Evolutionary conservation across 1,140 invertebrate genomes (phyloP).

Genomic region (Octopus sinensis): DNA sequence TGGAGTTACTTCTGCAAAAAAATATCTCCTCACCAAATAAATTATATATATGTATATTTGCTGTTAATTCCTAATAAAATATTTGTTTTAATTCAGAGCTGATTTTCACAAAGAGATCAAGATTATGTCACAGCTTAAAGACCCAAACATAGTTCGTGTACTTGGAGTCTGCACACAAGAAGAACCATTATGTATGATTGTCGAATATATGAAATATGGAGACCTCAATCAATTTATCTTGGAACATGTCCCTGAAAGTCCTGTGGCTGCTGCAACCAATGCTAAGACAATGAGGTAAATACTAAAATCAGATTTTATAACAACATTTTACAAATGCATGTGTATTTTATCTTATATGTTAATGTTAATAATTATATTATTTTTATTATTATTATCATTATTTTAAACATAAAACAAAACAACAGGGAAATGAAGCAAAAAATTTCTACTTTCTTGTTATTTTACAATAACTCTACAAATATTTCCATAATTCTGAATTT

Average conservation of each 20-base stretch:
- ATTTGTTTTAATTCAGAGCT: conserved; percentile 62
- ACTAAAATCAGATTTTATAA: too few relatives aligned
- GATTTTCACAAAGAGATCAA: conserved; percentile 87
- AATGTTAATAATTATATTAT: neutral
- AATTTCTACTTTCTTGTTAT: too few relatives aligned
- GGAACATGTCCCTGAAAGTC: conserved; percentile 63
- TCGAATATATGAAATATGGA: conserved; percentile 87
- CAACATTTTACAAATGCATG: too few relatives aligned
- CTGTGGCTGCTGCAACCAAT: conserved; percentile 45
- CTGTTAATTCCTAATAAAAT: too few relatives aligned
- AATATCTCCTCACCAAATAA: too few relatives aligned
- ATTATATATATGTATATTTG: too few relatives aligned
- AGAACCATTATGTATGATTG: conserved; percentile 79
- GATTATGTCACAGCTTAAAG: conserved; percentile 79
- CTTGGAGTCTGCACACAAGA: conserved; percentile 79
- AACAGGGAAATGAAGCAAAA: too few relatives aligned
- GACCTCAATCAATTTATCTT: conserved; percentile 88
- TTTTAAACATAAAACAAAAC: neutral
- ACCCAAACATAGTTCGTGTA: conserved; percentile 82
- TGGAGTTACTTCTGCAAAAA: too few relatives aligned
- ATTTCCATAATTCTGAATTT: too few relatives aligned
- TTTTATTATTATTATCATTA: neutral
- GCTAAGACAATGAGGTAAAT: conserved; percentile 53
- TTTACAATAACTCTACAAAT: too few relatives aligned
- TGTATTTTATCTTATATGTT: neutral